Evolutionary conservation across 2,797 vertebrate species (phyloP), one percentile per base, ranked within the genome.

Genomic region (Dryobates pubescens): DNA sequence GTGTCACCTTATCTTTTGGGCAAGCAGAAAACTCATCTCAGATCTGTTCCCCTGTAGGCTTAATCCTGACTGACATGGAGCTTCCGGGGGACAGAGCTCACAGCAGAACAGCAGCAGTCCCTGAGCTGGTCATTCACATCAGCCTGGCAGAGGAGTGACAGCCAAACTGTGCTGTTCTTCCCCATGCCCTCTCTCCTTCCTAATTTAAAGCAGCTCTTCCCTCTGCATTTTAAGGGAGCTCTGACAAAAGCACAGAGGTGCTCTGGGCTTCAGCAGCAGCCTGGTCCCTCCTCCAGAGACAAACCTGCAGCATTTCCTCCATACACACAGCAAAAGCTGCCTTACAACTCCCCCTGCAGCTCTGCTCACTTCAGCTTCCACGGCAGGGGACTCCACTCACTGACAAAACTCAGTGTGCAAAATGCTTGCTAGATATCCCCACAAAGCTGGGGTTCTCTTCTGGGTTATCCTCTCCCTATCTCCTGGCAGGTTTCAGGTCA

Each of bases 261-360:
- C 8, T 49, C 53, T 15, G 17, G 92, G 78, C 47, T 78, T 93
- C 88, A 96, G 74, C 83, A 94, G 65, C 51, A 97, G 77, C 10
- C 61, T 93, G 68, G 93, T 96, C 86, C 96, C 94, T 43, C 82
- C 95, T 81, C 96, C 92, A 5, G 96, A 97, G 61, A 9, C 34
- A 14, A 67, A 2, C n/a, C 7, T 84, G 10, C 36, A 36, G 36
- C 36, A 36, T 36, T 9, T n/a, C n/a, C n/a, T n/a, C n/a, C n/a
- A n/a, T n/a, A n/a, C 41, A 41, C 41, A 41, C 13, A 14, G 41
- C 41, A n/a, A 61, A 81, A 57, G 4, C 5, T 80, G 13, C 51
- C 49, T 85, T 84, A 80, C 71, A 76, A 91, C 93, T n/a, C 1
- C 5, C 7, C 7, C 2, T 1, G 1, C 3, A 67, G 9, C 41